These are phyloP conservation scores for Cataglyphis albicans DNA, from an alignment of 2,888 invertebrate genomes.

Conservation along the genomic window DNA sequence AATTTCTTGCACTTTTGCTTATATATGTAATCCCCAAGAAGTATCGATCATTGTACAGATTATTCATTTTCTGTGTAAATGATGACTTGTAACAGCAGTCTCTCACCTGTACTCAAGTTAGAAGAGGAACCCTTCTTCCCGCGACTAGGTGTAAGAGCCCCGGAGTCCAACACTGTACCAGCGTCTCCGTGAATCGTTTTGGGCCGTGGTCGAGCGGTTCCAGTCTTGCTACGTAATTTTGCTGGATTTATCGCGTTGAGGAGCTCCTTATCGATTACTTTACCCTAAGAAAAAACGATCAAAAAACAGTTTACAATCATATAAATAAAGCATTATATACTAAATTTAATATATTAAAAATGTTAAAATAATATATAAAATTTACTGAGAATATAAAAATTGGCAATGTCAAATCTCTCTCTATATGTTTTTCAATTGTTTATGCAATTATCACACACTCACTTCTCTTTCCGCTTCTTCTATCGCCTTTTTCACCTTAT, in stretches of 20 bases:
- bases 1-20: conserved; percentile 13
- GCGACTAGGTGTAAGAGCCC: conserved; percentile 90
- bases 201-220: conserved; percentile 91
- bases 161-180: conserved; percentile 92
- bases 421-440: background rate
- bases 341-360: background rate
- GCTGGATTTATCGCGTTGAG: conserved; percentile 88
- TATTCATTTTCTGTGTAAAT: conserved; percentile 43
- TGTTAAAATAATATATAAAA: background rate
- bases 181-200: conserved; percentile 97
- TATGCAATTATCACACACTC: conserved; percentile 57
- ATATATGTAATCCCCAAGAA: conserved; percentile 68
- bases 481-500: conserved; percentile 96
- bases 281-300: conserved; percentile 88
- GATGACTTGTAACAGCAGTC: conserved; percentile 60
- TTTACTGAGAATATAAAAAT: background rate
- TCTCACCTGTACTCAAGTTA: conserved; percentile 92
- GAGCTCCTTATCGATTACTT: conserved; percentile 91
- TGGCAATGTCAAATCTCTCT: background rate
- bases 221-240: conserved; percentile 89
- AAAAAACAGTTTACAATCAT: background rate
- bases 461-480: conserved; percentile 96
- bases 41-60: conserved; percentile 54
- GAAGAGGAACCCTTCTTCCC: conserved; percentile 94
- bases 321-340: conserved; percentile 9